Conservation (phyloP, 2,113 vertebrate species). For the Ornithorhynchus anatinus region DNA sequence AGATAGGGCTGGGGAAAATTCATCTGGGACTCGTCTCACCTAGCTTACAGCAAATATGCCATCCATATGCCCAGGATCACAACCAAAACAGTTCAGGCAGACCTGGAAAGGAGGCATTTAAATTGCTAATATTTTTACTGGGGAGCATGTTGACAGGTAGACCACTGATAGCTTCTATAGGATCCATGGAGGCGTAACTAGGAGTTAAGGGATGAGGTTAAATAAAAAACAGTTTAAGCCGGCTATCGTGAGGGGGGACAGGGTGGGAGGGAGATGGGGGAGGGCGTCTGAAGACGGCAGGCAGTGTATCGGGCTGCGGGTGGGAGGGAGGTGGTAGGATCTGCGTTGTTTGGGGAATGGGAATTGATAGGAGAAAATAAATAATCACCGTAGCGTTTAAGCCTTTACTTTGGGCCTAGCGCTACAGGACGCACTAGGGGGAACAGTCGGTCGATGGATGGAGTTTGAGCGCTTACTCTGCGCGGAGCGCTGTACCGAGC, state of each 20-base stretch:
- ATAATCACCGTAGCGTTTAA: no score
- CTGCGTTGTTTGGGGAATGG: background rate
- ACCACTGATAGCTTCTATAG: background rate
- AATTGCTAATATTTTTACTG: slow-evolving; percentile 3
- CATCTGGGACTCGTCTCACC: slow-evolving; percentile 34
- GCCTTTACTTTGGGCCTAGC: no score
- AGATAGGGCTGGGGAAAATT: background rate
- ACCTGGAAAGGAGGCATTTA: slow-evolving; percentile 31
- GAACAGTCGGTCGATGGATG: no score
- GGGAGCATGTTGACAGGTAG: background rate
- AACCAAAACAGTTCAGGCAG: slow-evolving; percentile 14
- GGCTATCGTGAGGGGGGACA: background rate
- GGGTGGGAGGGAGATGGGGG: background rate
- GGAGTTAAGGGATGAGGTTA: background rate
- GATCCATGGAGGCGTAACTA: background rate
- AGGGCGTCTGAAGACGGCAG: no score
- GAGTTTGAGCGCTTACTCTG: no score
- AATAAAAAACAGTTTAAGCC: background rate
- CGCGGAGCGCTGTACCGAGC: no score
- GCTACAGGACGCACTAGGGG: no score
- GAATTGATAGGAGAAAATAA: background rate
- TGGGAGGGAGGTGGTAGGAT: background rate
- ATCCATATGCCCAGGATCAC: slow-evolving; percentile 28
- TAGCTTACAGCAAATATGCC: slow-evolving; percentile 28
- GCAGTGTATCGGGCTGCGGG: no score